These are phyloP conservation scores for Potamilus streckersoni DNA, from an alignment of 1,140 invertebrate species.

Conservation along the genomic window DNA sequence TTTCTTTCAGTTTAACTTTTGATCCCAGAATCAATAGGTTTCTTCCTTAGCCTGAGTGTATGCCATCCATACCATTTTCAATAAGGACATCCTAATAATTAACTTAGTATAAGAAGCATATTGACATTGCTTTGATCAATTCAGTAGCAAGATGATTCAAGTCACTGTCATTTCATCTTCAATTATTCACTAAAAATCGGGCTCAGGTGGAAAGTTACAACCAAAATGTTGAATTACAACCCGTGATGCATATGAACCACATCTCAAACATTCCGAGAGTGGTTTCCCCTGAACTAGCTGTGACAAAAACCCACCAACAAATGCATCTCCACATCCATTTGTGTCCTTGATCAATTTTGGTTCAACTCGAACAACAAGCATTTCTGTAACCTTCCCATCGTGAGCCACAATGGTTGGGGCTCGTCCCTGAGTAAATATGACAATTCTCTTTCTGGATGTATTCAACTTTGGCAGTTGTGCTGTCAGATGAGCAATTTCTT, in stretches of 20 bases:
- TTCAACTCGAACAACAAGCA: conserved; percentile 47
- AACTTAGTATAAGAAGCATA: too few species aligned
- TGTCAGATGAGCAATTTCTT: conserved; percentile 87
- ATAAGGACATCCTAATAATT: too few species aligned
- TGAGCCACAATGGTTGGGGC: conserved; percentile 87
- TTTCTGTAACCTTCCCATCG: conserved; percentile 42
- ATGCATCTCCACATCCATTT: conserved; percentile 98
- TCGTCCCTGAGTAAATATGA: conserved; percentile 93
- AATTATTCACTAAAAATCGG: conserved; percentile 45
- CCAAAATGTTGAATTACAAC: conserved; percentile 64
- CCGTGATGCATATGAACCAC: conserved; percentile 73
- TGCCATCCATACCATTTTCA: too few species aligned
- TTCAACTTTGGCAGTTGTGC: conserved; percentile 84
- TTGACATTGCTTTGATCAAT: too few species aligned
- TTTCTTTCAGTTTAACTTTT: too few species aligned
- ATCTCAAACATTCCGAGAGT: conserved; percentile 84
- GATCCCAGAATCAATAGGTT: too few species aligned
- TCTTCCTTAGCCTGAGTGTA: too few species aligned
- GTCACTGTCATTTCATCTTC: too few species aligned
- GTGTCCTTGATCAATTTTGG: conserved; percentile 77
- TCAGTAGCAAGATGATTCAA: too few species aligned
- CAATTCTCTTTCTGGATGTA: conserved; percentile 71
- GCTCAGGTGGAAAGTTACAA: conserved; percentile 56
- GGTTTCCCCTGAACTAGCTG: conserved; percentile 84
- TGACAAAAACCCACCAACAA: conserved; percentile 95